These are phyloP conservation scores for Ctenopoma multispine DNA, from an alignment of 2,797 vertebrate species.

Conservation along the genomic window DNA sequence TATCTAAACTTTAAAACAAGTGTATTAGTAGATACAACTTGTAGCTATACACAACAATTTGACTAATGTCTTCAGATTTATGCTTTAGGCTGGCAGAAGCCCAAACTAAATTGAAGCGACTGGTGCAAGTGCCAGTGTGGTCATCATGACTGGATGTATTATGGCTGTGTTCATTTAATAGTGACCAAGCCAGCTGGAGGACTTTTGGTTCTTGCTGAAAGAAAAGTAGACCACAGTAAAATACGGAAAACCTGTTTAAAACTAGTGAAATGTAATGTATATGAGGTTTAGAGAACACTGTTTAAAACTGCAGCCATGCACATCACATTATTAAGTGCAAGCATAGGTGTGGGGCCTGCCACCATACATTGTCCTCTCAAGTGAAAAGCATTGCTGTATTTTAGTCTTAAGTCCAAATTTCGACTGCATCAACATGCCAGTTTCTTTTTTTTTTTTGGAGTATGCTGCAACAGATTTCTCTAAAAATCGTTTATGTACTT, in stretches of 20 bases:
- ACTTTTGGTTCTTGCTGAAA: background rate
- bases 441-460: slow-evolving; percentile 23
- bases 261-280: background rate
- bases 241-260: background rate
- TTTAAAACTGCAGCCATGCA: background rate
- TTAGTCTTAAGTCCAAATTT: background rate
- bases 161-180: background rate
- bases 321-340: too few species aligned
- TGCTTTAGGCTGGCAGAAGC: background rate
- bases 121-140: background rate
- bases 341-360: background rate
- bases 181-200: background rate
- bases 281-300: background rate
- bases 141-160: background rate
- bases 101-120: slow-evolving; percentile 33
- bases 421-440: background rate
- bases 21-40: background rate
- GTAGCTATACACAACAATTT: background rate
- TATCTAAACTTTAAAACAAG: background rate
- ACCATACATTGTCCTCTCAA: background rate
- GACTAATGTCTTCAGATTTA: slow-evolving; percentile 6
- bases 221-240: background rate
- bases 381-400: background rate
- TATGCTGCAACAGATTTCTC: background rate
- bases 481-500: slow-evolving; percentile 20